Percentiles rank a stretch among this genome's conserved stretches.
Conservation (phyloP, 2,113 vertebrate species). For the chimpanzee (Pan troglodytes) region NHGRI_mPanTro3-v2.1_pri NC_072410.2:66085501-66086000, state of each 20-base stretch:
- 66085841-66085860: background rate
- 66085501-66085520: background rate
- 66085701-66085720: background rate
- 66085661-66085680: background rate
- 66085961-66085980: background rate
- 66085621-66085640: background rate
- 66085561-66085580: background rate
- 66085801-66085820: background rate
- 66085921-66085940: background rate
- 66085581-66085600: background rate
- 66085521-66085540: background rate
- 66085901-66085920: background rate
- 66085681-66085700: background rate
- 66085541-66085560: background rate
- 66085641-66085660: background rate
- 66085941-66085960: background rate
- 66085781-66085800: background rate
- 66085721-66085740: background rate
- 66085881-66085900: background rate
- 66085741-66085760: background rate
- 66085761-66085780: background rate
- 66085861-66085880: background rate
- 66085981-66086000: background rate
- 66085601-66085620: background rate
- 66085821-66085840: background rate